Base-by-base conservation (phyloP, 2,113 vertebrate species). In the Hemichromis elongatus region DNA sequence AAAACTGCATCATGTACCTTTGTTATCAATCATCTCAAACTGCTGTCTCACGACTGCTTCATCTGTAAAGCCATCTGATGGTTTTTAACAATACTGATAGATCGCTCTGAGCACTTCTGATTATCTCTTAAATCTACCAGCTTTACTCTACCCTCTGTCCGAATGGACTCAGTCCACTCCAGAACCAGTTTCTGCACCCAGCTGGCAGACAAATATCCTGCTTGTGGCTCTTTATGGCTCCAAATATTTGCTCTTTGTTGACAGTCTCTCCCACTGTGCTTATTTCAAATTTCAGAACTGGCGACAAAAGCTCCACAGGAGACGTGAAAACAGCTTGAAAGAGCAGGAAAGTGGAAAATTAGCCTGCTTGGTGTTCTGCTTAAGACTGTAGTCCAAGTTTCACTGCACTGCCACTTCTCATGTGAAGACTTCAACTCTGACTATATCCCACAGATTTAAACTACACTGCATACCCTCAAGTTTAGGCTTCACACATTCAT, bases 391-490 rank as follows among this genome's bases (percentile, higher is more conserved):
- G 8, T 45, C 66, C 8, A 26, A 7, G 21, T 33, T n/a, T 61
- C 40, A 61, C 5, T 0, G 26, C 13, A 1, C 24, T 9, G 40
- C 79, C 0, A 2, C 13, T 13, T 24, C 54, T 59, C 35, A 18
- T 47, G 37, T 30, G 4, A 47, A 28, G 21, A 9, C 5, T 42
- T 66, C 13, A 81, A 21, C 12, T 16, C 42, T 18, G 11, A 30
- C 13, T 24, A 4, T 11, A 52, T 26, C 28, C 9, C 14, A 16
- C 5, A 30, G 30, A 24, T 18, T 77, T 1, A 24, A 1, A 73
- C 9, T 28, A 19, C 24, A 47, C 40, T 1, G 0, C 66, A 28
- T 18, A 0, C 66, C 13, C 1, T 0, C 2, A 35, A 18, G 57
- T 52, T 37, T 40, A 52, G 19, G n/a, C 13, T 2, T 83, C 24